Base-by-base conservation (phyloP, 2,113 vertebrate genomes). In the Grallaria varia region DNA sequence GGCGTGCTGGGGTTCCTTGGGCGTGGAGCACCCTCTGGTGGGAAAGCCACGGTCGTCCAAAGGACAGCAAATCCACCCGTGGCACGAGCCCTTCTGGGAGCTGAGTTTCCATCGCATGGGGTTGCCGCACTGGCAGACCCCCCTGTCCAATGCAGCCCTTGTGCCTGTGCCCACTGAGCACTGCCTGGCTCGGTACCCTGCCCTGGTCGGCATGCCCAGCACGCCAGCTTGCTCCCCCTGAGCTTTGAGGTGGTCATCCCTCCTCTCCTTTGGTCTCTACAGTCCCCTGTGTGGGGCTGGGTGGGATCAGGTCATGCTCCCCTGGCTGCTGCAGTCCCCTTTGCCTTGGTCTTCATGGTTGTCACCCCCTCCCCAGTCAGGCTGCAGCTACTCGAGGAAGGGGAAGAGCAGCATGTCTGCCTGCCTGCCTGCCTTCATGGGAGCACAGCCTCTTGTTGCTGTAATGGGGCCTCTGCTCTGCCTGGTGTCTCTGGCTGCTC, bases 11-110 rank as follows among this genome's bases (percentile, higher is more conserved):
- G 23, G 30, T 81, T 84, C 31, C 39, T 23, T 27, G 23, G 81
- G 33, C 14, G 0, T 17, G 9, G 52, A 89, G 93, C 93, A 37
- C 96, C 96, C 96, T 95, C 96, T 97, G 72, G 35, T 72, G 95
- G 96, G 82, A 85, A 53, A n/a, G 60, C 2, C 59, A 2, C 6
- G 4, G 6, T 0, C 23, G 17, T 7, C 33, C 35, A 4, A 19
- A 10, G 0, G 1, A 47, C 3, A 53, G 8, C 22, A 16, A 50
- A 28, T 3, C 37, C n/a, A 14, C 10, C 7, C 9, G 0, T 0
- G 4, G 27, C 30, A 21, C 64, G 6, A 3, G 25, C 27, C 0
- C 58, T 33, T 4, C 53, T 1, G 31, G 8, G 5, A 11, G 33
- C 5, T 3, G 31, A 21, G 8, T 13, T 28, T 28, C 40, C 28